Percentiles rank a stretch among this genome's conserved stretches.
Evolutionary conservation across 2,113 vertebrate genomes (phyloP).

Genomic region (Hippocampus guttulatus): DNA sequence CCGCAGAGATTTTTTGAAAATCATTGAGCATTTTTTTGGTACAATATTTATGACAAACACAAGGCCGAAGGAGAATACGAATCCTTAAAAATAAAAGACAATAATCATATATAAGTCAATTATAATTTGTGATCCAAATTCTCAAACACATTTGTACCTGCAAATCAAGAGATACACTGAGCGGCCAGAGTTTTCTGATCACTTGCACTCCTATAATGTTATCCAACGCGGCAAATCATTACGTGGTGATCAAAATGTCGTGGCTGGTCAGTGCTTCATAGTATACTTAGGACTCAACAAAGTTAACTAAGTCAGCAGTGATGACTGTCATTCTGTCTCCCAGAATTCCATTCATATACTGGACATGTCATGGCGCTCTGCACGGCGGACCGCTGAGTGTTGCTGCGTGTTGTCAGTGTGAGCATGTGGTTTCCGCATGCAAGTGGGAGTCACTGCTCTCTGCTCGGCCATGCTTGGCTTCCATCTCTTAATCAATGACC

Average conservation of each 20-base stretch:
- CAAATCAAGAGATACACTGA: background rate
- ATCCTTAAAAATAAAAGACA: background rate
- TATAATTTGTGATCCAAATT: background rate
- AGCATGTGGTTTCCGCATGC: conserved; percentile 50
- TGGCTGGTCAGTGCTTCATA: background rate
- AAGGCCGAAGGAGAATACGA: background rate
- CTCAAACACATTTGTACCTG: background rate
- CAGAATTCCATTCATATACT: conserved; percentile 10
- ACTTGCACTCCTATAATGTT: background rate
- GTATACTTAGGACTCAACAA: background rate
- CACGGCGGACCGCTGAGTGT: conserved; percentile 26
- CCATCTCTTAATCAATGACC: conserved; percentile 63
- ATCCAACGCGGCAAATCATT: background rate
- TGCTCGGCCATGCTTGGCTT: conserved; percentile 33
- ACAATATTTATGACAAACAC: background rate
- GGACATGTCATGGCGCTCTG: background rate
- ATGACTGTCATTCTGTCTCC: conserved; percentile 5
- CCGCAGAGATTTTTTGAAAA: background rate
- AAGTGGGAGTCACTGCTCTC: conserved; percentile 31
- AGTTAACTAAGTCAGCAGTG: background rate
- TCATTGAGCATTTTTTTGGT: background rate
- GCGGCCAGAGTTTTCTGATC: background rate
- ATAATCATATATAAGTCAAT: background rate
- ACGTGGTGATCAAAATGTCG: background rate
- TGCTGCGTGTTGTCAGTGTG: conserved; percentile 38